Base-by-base conservation (phyloP, 2,113 vertebrate genomes). In the Entomyzon cyanotis region DNA sequence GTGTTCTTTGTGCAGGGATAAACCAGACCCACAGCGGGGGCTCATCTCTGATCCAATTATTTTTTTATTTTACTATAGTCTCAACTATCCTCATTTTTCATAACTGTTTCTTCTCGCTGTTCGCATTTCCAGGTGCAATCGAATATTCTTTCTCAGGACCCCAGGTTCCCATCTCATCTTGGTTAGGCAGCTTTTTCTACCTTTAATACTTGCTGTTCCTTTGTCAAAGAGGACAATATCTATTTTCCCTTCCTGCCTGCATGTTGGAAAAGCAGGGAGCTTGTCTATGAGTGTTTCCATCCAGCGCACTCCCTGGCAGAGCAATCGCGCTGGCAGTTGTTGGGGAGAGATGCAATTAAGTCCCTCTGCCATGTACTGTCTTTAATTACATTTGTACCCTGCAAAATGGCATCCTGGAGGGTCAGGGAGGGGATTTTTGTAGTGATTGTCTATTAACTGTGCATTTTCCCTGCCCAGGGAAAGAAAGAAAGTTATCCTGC, bases 361-460 rank as follows among this genome's bases (percentile, higher is more conserved):
- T 59, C 63, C 69, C 82, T 76, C 84, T 95, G 73, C 74, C 52
- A 5, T 12, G 37, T 23, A 18, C 15, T 82, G 86, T 19, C 89
- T 59, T 93, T 96, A 97, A 97, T 96, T 96, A 86, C 52, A 62
- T 50, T 93, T 87, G 41, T 64, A 77, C 79, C 37, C 56, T 56
- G 95, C 92, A 96, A 96, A 97, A 97, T 95, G 94, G 81, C 89
- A 96, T 95, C 93, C 87, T 90, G 24, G 75, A 87, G 93, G 71
- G 93, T 81, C 47, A 20, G 55, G 18, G 59, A 46, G n/a, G 79
- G 31, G 55, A 10, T 59, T 16, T 77, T 62, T 59, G 5, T 11
- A 64, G 50, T 19, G 79, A 20, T 49, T 75, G 27, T 50, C 44
- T 37, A 23, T 84, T 62, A 62, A 49, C 22, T 69, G 80, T 55